These are phyloP conservation scores for Sebastes hubbsi DNA, from an alignment of 2,797 vertebrate genomes.

Conservation along the genomic window DNA sequence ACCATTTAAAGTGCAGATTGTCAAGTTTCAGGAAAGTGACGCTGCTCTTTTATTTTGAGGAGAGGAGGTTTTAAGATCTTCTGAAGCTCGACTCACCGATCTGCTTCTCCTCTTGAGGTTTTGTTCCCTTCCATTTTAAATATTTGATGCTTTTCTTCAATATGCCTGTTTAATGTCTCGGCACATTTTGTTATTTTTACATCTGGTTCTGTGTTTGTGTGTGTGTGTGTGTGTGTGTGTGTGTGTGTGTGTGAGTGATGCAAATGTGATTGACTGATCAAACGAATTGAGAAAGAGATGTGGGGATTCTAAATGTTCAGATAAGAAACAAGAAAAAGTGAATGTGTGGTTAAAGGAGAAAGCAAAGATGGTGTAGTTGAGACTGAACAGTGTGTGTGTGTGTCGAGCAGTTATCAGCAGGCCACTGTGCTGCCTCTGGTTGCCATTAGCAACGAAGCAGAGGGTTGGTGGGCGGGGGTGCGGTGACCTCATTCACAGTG, in stretches of 20 bases:
- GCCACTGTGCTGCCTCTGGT: conserved; percentile 7
- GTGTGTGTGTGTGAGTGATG: background rate
- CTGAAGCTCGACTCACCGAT: background rate
- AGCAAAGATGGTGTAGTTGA: background rate
- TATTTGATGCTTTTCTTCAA: background rate
- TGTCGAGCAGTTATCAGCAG: background rate
- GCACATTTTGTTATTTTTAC: background rate
- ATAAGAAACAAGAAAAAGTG: background rate
- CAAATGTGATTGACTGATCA: background rate
- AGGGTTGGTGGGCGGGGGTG: background rate
- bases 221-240: background rate
- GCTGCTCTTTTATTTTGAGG: background rate
- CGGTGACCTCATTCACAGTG: conserved; percentile 10
- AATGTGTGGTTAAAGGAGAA: background rate
- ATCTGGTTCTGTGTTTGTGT: background rate
- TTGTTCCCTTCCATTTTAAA: background rate
- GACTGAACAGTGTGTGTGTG: background rate
- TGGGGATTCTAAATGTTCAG: background rate
- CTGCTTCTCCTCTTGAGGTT: background rate
- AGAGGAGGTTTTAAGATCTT: background rate
- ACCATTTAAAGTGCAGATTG: background rate
- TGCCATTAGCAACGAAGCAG: conserved; percentile 21
- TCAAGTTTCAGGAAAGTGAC: background rate
- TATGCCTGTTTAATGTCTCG: background rate
- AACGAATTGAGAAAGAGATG: background rate